Conservation (phyloP, 2,888 invertebrate genomes). For the Himalopsyche japonica region DNA sequence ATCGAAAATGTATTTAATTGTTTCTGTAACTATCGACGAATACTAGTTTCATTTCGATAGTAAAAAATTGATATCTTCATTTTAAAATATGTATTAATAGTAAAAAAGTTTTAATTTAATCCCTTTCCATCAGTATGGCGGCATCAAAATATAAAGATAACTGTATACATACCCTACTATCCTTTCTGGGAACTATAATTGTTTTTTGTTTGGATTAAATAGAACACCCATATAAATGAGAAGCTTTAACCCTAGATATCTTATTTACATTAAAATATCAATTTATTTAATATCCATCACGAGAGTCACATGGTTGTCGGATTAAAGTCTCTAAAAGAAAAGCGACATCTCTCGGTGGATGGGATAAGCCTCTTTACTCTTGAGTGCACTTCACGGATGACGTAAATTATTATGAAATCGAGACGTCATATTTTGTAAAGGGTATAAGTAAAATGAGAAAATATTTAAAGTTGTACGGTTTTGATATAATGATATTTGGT, state of each 20-base stretch:
- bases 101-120: slow-evolving; percentile 1
- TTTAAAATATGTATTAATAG: not conserved
- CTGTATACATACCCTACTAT: not conserved
- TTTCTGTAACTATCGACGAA: not conserved
- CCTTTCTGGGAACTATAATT: not conserved
- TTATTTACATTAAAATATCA: slow-evolving; percentile 36
- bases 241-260: not conserved
- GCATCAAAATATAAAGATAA: slow-evolving; percentile 6
- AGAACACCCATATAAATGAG: not conserved
- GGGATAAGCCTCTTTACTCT: slow-evolving; percentile 7
- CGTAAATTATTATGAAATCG: not conserved
- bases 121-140: slow-evolving; percentile 1
- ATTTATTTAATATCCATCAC: slow-evolving; percentile 37
- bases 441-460: not conserved
- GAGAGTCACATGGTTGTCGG: slow-evolving; percentile 35
- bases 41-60: not conserved
- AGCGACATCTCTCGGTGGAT: slow-evolving; percentile 22
- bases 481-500: slow-evolving; percentile 9
- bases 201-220: slow-evolving; percentile 14
- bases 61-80: not conserved
- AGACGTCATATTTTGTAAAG: not conserved
- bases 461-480: not conserved
- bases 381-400: not conserved
- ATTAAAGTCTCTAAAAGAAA: slow-evolving; percentile 35
- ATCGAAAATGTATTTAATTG: not conserved